phyloP scores from a whole-genome alignment of 2,797 vertebrate species.

The Enteromius radiatus region DNA sequence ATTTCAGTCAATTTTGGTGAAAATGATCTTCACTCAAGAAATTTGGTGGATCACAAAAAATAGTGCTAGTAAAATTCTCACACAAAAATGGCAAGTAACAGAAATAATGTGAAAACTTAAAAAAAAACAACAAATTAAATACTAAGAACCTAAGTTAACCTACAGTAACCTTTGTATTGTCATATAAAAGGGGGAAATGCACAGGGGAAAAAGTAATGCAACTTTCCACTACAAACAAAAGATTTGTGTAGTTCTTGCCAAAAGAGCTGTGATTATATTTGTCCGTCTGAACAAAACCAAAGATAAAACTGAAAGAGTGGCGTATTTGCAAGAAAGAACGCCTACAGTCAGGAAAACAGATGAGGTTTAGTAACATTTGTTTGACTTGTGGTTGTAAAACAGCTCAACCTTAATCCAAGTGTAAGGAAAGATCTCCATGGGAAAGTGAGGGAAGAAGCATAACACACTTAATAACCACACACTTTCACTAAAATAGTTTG shows the following conservation, averaged over 20 bases:
- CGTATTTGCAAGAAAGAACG: not conserved
- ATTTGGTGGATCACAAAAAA: not conserved
- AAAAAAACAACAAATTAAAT: no score
- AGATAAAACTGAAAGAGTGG: not conserved
- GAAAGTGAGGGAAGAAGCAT: constrained; percentile 1
- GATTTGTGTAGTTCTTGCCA: not conserved
- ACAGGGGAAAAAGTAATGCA: not conserved
- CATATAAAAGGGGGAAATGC: not conserved
- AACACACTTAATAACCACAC: constrained; percentile 21
- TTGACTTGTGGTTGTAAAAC: constrained; percentile 37
- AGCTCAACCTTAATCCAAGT: constrained; percentile 27
- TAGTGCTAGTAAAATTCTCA: not conserved
- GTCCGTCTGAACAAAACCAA: constrained; percentile 7
- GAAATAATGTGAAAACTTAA: not conserved
- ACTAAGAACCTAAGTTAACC: not conserved
- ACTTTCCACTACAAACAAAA: constrained; percentile 4
- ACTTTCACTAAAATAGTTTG: constrained; percentile 18
- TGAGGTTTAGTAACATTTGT: constrained; percentile 24
- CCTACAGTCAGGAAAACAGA: not conserved
- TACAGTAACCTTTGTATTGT: not conserved
- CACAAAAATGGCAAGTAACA: not conserved
- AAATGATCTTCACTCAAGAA: no score
- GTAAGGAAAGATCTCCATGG: constrained; percentile 33
- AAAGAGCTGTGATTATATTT: not conserved
- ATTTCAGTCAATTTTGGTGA: no score